Conservation (phyloP, 1,140 invertebrate genomes). For the Maniola jurtina region DNA sequence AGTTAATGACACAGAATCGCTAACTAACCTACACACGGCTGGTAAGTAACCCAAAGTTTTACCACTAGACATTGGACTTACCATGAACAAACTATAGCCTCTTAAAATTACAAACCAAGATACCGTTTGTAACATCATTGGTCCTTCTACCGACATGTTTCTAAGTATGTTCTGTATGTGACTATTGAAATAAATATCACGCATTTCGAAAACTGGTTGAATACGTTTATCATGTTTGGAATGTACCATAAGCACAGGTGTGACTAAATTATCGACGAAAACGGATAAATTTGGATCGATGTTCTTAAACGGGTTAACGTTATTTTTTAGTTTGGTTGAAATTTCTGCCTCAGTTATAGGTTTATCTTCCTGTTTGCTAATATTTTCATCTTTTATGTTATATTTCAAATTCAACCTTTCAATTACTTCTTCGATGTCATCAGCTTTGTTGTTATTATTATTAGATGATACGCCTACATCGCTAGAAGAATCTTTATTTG, state of each 20-base stretch:
- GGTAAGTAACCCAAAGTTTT: constrained; percentile 79
- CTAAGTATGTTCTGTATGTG: constrained; percentile 49
- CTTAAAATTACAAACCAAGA: constrained; percentile 73
- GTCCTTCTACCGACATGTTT: constrained; percentile 46
- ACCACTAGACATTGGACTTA: constrained; percentile 67
- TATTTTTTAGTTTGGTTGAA: constrained; percentile 15
- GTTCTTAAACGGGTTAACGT: constrained; percentile 64
- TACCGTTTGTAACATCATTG: constrained; percentile 69
- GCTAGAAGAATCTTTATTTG: constrained; percentile 24
- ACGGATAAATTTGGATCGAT: constrained; percentile 51
- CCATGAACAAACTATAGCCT: constrained; percentile 69
- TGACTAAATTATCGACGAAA: constrained; percentile 63
- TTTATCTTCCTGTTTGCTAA: constrained; percentile 6
- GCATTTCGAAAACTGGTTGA: constrained; percentile 43
- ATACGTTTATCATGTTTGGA: constrained; percentile 57
- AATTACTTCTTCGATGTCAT: constrained; percentile 29
- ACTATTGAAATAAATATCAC: constrained; percentile 53
- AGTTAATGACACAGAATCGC: constrained; percentile 41
- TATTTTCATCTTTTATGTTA: background rate
- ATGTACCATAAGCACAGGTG: constrained; percentile 63
- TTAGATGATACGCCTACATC: constrained; percentile 1
- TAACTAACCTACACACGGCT: constrained; percentile 64
- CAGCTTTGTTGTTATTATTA: constrained; percentile 16
- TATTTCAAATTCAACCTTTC: constrained; percentile 25
- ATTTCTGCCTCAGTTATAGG: background rate